Base-by-base conservation (phyloP, 2,888 invertebrate species). In the Aporophyla lueneburgensis region DNA sequence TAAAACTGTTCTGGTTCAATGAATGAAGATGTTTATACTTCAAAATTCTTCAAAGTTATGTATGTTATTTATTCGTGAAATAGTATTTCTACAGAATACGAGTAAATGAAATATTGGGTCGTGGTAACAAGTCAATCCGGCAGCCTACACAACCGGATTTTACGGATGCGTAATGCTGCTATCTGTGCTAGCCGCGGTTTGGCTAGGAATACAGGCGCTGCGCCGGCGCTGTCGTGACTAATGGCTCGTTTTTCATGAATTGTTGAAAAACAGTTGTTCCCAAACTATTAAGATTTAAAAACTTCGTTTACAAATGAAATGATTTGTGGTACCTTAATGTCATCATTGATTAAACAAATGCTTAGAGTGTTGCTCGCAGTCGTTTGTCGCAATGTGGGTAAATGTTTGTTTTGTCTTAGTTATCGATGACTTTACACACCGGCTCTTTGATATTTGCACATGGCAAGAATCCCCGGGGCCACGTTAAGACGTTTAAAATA, bases 321-420 rank as follows among this genome's bases (percentile, higher is more conserved):
- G 78, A 86, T 86, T 81, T 86, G 81, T 83, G 62, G 78, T 78
- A 82, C 70, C 84, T 75, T 66, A 76, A 71, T 79, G 78, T 83
- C 78, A 78, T 82, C 61, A 66, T 71, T 74, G 63, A 75, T 71
- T 81, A 75, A 83, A 86, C 81, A 86, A 85, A 83, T 80, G 61
- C 69, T 77, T 76, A 43, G 58, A 78, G 63, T 73, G 77, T 77
- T 76, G 76, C 70, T 76, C 76, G 73, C 72, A 83, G 82, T 78
- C 84, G 86, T 88, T 89, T 90, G 91, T 92, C 91, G 88, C 89
- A 80, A 87, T 88, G 87, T 89, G 88, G 84, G 84, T 88, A 90
- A 91, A 93, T 93, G 88, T 92, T 93, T 91, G 87, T 86, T 85
- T 83, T 82, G 85, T 80, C 85, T 84, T 80, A 84, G 81, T 82